These are phyloP conservation scores for Eristalinus aeneus DNA, from an alignment of 2,888 invertebrate species.

Conservation along the genomic window DNA sequence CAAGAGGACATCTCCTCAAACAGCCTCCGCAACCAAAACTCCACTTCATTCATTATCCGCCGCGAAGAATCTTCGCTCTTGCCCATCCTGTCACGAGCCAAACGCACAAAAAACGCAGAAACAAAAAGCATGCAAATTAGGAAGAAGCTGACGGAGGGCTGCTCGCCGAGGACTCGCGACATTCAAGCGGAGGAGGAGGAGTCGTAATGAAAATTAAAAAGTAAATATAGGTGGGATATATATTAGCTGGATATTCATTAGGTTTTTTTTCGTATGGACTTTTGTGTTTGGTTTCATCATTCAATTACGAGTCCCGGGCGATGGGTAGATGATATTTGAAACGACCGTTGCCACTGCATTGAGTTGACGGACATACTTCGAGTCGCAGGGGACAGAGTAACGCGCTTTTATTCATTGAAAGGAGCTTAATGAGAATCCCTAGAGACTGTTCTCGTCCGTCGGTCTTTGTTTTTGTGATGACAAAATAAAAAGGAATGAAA, in stretches of 20 bases:
- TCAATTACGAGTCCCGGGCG: conserved; percentile 58
- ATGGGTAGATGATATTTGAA: conserved; percentile 52
- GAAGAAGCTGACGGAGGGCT: conserved; percentile 11
- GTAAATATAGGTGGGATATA: conserved; percentile 66
- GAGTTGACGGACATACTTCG: conserved; percentile 14
- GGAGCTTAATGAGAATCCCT: conserved; percentile 50
- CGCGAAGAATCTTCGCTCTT: conserved; percentile 8
- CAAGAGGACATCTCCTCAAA: conserved; percentile 53
- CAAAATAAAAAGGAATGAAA: not conserved
- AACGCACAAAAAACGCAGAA: not conserved
- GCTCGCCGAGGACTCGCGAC: not conserved
- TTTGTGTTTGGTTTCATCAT: conserved; percentile 63
- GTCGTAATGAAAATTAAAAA: conserved; percentile 69
- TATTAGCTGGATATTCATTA: conserved; percentile 54
- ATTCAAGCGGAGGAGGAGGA: not conserved
- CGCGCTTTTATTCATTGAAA: conserved; percentile 8
- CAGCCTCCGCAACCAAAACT: conserved; percentile 33
- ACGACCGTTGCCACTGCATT: conserved; percentile 34
- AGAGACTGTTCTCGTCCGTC: conserved; percentile 12
- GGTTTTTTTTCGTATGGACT: conserved; percentile 16
- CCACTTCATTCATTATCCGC: conserved; percentile 14
- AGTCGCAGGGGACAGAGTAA: not conserved
- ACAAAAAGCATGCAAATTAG: conserved; percentile 55
- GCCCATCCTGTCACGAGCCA: not conserved
- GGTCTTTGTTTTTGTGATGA: not conserved